Evolutionary conservation across 2,113 vertebrate species (phyloP).

Genomic region (Rhinolophus sinicus): DNA sequence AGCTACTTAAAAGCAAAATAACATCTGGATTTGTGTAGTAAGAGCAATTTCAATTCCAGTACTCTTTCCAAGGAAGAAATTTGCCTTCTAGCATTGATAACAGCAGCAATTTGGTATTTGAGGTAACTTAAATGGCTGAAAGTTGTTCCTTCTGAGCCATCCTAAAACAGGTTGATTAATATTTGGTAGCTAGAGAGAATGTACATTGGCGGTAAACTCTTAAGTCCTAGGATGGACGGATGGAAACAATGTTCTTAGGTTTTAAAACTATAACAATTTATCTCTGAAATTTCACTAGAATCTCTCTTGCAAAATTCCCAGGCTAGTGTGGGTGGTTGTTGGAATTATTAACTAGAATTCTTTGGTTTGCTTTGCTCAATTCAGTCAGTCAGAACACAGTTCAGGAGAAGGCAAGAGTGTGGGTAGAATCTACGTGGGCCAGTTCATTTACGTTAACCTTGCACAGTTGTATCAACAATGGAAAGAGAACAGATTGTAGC

Average conservation of each 20-base stretch:
- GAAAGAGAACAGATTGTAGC: not conserved
- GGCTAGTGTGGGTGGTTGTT: not conserved
- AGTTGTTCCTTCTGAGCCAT: not conserved
- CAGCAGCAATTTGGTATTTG: not conserved
- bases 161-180: not conserved
- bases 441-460: slow-evolving; percentile 57
- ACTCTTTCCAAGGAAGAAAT: not conserved
- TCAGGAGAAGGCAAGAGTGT: not conserved
- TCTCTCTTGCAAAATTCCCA: not conserved
- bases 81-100: not conserved
- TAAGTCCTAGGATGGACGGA: not conserved
- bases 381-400: not conserved
- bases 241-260: not conserved
- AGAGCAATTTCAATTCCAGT: not conserved
- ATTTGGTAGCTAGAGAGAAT: not conserved
- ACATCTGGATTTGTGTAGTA: not conserved
- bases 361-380: slow-evolving; percentile 24
- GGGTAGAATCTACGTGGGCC: not conserved
- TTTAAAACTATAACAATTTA: not conserved
- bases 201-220: not conserved
- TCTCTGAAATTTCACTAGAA: slow-evolving; percentile 42
- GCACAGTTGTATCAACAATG: slow-evolving; percentile 51
- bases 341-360: not conserved
- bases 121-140: not conserved
- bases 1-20: not conserved